Conservation (phyloP, 2,797 vertebrate genomes). For the Syndactyla subalaris region DNA sequence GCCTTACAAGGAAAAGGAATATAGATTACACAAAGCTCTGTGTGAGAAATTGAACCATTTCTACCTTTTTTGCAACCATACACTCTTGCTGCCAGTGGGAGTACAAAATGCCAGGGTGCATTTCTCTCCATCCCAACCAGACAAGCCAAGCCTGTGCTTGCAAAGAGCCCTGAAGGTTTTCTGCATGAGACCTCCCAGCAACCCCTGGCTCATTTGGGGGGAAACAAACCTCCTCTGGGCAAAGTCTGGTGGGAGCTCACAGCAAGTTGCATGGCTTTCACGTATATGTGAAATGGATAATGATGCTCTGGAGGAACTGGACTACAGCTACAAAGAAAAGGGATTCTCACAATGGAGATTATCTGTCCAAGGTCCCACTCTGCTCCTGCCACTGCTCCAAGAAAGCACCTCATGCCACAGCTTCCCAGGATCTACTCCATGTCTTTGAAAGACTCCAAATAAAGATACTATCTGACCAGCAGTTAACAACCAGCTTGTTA, state of each 20-base stretch:
- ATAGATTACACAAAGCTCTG: neutral
- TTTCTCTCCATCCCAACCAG: neutral
- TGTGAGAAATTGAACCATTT: neutral
- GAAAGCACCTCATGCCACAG: neutral
- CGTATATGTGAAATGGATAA: neutral
- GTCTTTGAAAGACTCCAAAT: slow-evolving; percentile 16
- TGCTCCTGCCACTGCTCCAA: neutral
- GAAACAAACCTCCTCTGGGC: neutral
- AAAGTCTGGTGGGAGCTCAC: neutral
- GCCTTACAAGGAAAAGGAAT: neutral
- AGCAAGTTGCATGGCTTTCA: neutral
- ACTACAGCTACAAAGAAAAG: accelerated
- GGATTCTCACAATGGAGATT: neutral
- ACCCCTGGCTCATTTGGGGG: neutral
- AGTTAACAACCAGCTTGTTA: slow-evolving; percentile 70
- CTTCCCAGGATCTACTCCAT: neutral
- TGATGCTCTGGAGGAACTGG: neutral
- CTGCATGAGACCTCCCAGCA: neutral
- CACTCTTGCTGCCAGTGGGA: neutral
- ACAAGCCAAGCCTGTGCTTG: neutral
- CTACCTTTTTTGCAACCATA: neutral
- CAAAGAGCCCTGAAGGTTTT: neutral
- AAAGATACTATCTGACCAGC: slow-evolving; percentile 46
- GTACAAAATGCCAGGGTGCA: neutral
- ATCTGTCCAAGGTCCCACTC: neutral